Evolutionary conservation across 2,113 vertebrate genomes (phyloP).

Genomic region (Cochlearius cochlearius): DNA sequence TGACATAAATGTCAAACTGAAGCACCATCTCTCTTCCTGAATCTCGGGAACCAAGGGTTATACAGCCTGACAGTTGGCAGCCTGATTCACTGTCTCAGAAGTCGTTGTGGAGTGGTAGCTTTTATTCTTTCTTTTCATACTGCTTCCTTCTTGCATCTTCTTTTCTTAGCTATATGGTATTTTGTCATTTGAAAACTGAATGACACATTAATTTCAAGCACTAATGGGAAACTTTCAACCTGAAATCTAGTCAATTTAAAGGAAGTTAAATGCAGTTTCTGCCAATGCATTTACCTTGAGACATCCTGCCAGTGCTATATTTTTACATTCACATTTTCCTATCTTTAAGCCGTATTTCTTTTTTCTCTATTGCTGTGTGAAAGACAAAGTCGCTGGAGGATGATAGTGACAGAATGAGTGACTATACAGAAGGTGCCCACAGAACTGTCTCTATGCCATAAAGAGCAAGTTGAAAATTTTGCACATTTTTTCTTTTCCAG

Average conservation of each 20-base stretch:
- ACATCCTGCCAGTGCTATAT: neutral
- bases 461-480: neutral
- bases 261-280: slow-evolving; percentile 42
- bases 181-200: slow-evolving; percentile 56
- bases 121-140: slow-evolving; percentile 3
- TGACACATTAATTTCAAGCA: slow-evolving; percentile 62
- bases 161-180: neutral
- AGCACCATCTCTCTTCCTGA: neutral
- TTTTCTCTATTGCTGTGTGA: neutral
- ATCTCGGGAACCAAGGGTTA: neutral
- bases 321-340: slow-evolving; percentile 34
- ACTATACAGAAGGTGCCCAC: slow-evolving; percentile 13
- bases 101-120: neutral
- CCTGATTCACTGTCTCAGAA: neutral
- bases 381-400: slow-evolving; percentile 44
- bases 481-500: neutral
- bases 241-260: slow-evolving; percentile 49
- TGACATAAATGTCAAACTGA: slow-evolving; percentile 12
- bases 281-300: slow-evolving; percentile 25
- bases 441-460: neutral
- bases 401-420: slow-evolving; percentile 30
- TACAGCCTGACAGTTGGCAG: neutral
- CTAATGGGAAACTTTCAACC: slow-evolving; percentile 57
- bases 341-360: neutral
- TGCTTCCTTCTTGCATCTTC: neutral